Base-by-base conservation (phyloP, 2,888 invertebrate genomes). In the Pterostichus niger region DNA sequence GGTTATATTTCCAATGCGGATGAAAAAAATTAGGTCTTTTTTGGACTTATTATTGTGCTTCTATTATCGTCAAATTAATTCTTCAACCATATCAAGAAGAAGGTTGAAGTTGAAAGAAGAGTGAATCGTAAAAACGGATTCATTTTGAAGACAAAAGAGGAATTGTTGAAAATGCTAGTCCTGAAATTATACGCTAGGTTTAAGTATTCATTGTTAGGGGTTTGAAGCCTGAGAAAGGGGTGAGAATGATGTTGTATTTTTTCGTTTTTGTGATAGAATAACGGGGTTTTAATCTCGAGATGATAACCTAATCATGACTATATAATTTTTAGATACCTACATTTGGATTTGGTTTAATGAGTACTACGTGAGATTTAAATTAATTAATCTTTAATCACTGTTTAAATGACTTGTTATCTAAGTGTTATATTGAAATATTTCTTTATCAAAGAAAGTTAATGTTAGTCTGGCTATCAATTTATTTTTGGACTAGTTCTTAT, bases 61-160 rank as follows among this genome's bases (percentile, higher is more conserved):
- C 82, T 82, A 82, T 82, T 82, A 82, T 82, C 49, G 31, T 49
- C 75, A 46, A 59, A 82, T 82, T 82, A 82, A 75, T 75, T 75
- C 82, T 82, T 75, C 75, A 82, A 75, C 82, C 73, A 75, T 75
- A 75, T 82, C 75, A 68, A 56, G 56, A 77, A 56, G 33, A 54
- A 13, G 6, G 33, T 54, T 35, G 64, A 68, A 33, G 64, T 68
- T 71, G 68, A 71, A 71, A 71, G 68, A 17, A 71, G 9, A 44
- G 68, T 71, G 68, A 71, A 17, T 71, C 44, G 68, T 71, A 71
- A 71, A 71, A 71, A 71, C 68, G 68, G 44, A 44, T 44, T 71
- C 46, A 71, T 71, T 71, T 71, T 17, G 40, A 71, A 71, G 68
- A 71, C 68, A 71, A 71, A 64, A 71, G 64, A 35, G n/a, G 64